phyloP scores from a whole-genome alignment of 2,888 invertebrate genomes.

The Lutraria lutraria region DNA sequence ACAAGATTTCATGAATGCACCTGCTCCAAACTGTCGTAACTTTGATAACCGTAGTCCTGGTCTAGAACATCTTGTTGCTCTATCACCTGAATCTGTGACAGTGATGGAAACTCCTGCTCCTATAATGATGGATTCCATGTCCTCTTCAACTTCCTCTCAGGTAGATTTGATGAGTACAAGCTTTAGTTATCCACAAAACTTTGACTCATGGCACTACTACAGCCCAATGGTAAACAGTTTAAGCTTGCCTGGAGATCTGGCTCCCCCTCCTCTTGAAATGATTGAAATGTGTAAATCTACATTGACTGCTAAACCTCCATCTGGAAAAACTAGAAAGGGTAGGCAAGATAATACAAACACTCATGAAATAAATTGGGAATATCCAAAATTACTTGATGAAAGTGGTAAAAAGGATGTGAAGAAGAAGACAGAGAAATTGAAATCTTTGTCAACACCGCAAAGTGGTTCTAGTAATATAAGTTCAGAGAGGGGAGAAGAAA shows the following conservation, averaged over 20 bases:
- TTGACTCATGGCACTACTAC: constrained; percentile 63
- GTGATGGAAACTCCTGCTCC: constrained; percentile 63
- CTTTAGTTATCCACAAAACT: constrained; percentile 61
- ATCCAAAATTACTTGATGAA: constrained; percentile 53
- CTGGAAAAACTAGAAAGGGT: constrained; percentile 22
- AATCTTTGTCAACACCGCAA: constrained; percentile 27
- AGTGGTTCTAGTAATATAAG: constrained; percentile 43
- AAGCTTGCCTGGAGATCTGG: constrained; percentile 66
- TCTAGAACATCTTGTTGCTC: constrained; percentile 51
- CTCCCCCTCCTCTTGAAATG: constrained; percentile 73
- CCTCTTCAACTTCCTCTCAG: constrained; percentile 64
- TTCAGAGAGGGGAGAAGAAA: constrained; percentile 71
- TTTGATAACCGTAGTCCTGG: constrained; percentile 42
- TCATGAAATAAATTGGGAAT: constrained; percentile 52
- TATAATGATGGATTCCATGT: constrained; percentile 62
- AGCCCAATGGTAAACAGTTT: constrained; percentile 66
- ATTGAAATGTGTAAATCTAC: constrained; percentile 69
- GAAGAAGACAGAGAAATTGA: constrained; percentile 51
- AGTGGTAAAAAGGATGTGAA: constrained; percentile 35
- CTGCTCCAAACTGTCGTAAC: constrained; percentile 22
- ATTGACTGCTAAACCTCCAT: constrained; percentile 52
- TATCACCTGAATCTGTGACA: constrained; percentile 50
- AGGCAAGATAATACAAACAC: background rate
- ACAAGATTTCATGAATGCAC: constrained; percentile 22
- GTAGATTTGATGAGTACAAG: constrained; percentile 63